Base-by-base conservation (phyloP, 2,797 vertebrate species). In the Enteromius paludinosus region DNA sequence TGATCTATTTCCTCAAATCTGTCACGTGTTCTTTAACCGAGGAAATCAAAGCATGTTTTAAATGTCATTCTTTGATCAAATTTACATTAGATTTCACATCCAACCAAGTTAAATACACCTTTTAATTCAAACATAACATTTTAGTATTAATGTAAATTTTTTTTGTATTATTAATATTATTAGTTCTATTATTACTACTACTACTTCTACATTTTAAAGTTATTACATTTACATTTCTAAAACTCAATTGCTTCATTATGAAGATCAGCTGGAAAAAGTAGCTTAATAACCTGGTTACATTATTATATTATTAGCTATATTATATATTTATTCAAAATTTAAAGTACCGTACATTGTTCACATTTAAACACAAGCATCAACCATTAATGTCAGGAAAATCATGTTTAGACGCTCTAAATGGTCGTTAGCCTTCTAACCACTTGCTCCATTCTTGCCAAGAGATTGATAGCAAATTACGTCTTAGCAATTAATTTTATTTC, bases 1-100 rank as follows among this genome's bases (percentile, higher is more conserved):
- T 71, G n/a, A 41, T 33, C 41, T 2, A 56, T 79, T 84, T 84
- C 73, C 23, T 61, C 41, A 28, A 81, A 38, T 28, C 17, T 73
- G 75, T 33, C 49, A 82, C 18, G 62, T 82, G 62, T 68, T 79
- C 9, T 56, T 14, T 9, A 25, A 61, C 14, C 66, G 18, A 30
- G 38, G 23, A 61, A 45, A 30, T 80, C 35, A 6, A n/a, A 38
- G 23, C 23, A 61, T 33, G 28, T 72, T 79, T 81, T 2, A 11
- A n/a, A 25, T 72, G 64, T 72, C 5, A 1, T 73, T 52, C 5
- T n/a, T 77, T 15, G 23, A 30, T 35, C 20, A 15, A n/a, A 35
- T 25, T 28, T 4, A n/a, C 43, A 56, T 68, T 23, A 12, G 1
- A 30, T 68, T 18, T 79, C 47, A 59, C 52, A 30, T 72, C 28